These are phyloP conservation scores for Calosoma granatense DNA, from an alignment of 1,140 invertebrate genomes.

Conservation along the genomic window DNA sequence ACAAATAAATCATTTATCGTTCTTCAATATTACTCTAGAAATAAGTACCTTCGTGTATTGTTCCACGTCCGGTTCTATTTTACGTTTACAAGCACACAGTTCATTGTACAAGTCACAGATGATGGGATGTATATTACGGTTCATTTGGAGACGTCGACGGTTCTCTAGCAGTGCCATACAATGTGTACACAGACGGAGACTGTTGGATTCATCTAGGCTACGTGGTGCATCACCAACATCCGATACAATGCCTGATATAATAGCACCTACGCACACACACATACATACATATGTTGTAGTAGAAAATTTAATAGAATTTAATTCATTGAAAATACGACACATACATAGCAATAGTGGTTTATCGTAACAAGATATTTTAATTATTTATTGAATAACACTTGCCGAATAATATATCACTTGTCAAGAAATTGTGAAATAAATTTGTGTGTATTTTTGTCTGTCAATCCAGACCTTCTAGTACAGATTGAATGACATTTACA, in stretches of 20 bases:
- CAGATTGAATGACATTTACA: too few relatives aligned
- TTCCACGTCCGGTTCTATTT: constrained; percentile 64
- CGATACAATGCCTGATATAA: constrained; percentile 25
- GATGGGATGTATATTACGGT: constrained; percentile 64
- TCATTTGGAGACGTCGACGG: constrained; percentile 68
- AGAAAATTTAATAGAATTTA: constrained; percentile 6
- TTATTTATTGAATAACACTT: too few relatives aligned
- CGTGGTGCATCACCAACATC: constrained; percentile 19
- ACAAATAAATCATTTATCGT: too few relatives aligned
- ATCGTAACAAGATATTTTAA: constrained; percentile 15
- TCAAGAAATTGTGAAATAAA: too few relatives aligned
- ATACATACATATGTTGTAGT: constrained; percentile 3
- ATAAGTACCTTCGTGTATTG: constrained; percentile 88
- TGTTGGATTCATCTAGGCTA: constrained; percentile 34
- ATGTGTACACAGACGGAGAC: constrained; percentile 70
- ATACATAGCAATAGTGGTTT: neutral
- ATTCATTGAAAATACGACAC: neutral
- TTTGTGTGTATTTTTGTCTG: too few relatives aligned
- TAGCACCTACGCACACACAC: constrained; percentile 22
- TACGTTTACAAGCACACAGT: constrained; percentile 60
- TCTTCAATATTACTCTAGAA: too few relatives aligned
- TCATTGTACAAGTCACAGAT: constrained; percentile 77
- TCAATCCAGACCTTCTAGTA: too few relatives aligned
- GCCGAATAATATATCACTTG: too few relatives aligned
- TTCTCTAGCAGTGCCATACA: constrained; percentile 76